These are phyloP conservation scores for Leuciscus idus DNA, from an alignment of 2,113 vertebrate species.

Conservation along the genomic window DNA sequence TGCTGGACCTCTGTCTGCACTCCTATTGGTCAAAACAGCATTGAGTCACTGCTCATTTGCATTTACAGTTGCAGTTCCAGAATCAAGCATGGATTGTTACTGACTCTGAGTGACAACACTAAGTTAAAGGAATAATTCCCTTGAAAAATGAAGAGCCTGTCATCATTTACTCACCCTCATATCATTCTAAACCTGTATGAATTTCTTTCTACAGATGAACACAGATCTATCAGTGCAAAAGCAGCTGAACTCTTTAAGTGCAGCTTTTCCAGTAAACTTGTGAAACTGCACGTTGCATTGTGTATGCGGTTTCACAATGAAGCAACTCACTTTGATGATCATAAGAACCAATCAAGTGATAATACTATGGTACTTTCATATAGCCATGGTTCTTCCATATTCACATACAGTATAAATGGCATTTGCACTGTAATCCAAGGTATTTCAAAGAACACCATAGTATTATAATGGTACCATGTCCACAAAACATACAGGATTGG, in stretches of 20 bases:
- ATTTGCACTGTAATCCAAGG: background rate
- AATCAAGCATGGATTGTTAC: background rate
- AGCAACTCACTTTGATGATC: too few relatives aligned
- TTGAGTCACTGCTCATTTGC: background rate
- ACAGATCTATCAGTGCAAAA: too few relatives aligned
- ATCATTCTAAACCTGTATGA: too few relatives aligned
- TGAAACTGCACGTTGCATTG: too few relatives aligned
- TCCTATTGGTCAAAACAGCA: background rate
- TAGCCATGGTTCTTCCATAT: background rate
- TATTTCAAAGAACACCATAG: background rate
- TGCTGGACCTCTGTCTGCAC: background rate
- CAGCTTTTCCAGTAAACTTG: too few relatives aligned
- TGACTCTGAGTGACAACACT: background rate
- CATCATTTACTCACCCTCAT: too few relatives aligned
- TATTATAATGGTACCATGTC: background rate
- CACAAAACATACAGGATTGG: too few relatives aligned
- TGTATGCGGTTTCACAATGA: too few relatives aligned
- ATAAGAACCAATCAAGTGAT: background rate
- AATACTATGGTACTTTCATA: background rate
- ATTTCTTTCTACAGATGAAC: too few relatives aligned
- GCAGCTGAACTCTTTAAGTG: too few relatives aligned
- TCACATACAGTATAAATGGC: background rate
- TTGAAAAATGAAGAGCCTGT: too few relatives aligned
- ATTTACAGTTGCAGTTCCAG: background rate
- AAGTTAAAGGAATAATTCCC: background rate